Conservation (phyloP, 1,140 invertebrate genomes). For the Stegodyphus dumicola region DNA sequence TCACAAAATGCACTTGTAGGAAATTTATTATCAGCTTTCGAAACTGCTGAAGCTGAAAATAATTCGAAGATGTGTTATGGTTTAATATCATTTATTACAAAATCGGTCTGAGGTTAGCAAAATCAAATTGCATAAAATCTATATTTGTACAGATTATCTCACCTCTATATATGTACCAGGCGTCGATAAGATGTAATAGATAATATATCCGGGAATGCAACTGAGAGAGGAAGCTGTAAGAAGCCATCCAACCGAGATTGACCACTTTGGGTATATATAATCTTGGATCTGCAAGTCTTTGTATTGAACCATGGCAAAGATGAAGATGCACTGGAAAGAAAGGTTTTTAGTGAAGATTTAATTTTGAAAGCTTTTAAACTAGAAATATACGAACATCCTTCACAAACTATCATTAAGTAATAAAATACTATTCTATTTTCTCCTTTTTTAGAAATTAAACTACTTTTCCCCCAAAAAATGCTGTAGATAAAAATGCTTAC, state of each 20-base stretch:
- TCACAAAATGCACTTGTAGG: too few relatives aligned
- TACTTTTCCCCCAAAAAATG: neutral
- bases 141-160: slow-evolving; percentile 30
- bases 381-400: too few relatives aligned
- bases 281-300: slow-evolving; percentile 75
- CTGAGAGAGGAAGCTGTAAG: slow-evolving; percentile 79
- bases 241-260: slow-evolving; percentile 78
- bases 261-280: slow-evolving; percentile 78
- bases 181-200: slow-evolving; percentile 73
- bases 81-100: too few relatives aligned
- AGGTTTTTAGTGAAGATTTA: neutral
- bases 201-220: slow-evolving; percentile 77
- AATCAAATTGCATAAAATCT: neutral
- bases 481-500: too few relatives aligned
- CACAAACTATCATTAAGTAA: too few relatives aligned
- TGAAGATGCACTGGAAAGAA: slow-evolving; percentile 76
- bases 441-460: too few relatives aligned
- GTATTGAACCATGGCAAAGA: slow-evolving; percentile 76
- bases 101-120: neutral
- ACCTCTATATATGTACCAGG: slow-evolving; percentile 72
- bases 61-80: too few relatives aligned
- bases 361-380: too few relatives aligned
- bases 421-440: too few relatives aligned
- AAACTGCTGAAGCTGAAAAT: too few relatives aligned
- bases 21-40: too few relatives aligned